Evolutionary conservation across 30 jellyfish, hydroid and myxozoan genomes (phyloP).

Genomic region (Mastigias papua): DNA sequence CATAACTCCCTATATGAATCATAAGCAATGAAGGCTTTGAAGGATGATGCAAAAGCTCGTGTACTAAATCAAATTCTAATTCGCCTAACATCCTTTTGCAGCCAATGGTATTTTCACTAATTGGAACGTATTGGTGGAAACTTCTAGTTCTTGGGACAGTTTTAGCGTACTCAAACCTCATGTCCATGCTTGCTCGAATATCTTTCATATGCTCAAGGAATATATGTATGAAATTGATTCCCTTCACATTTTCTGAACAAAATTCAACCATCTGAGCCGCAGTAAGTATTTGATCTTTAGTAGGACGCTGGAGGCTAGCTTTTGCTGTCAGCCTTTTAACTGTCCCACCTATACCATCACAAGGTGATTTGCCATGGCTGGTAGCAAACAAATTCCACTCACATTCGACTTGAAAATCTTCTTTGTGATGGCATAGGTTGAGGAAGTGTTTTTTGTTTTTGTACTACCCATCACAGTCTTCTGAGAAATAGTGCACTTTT

Average conservation of each 20-base stretch:
- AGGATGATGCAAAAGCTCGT: no score
- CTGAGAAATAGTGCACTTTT: constrained; percentile 61
- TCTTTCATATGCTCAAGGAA: constrained; percentile 27
- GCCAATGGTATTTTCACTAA: constrained; percentile 41
- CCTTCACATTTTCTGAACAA: constrained; percentile 58
- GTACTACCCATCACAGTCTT: constrained; percentile 77
- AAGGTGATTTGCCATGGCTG: constrained; percentile 86
- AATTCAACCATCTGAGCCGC: constrained; percentile 39
- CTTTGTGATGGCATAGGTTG: constrained; percentile 67
- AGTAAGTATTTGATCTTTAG: constrained; percentile 39
- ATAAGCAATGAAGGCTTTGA: not conserved
- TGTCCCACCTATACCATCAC: constrained; percentile 87
- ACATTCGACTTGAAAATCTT: constrained; percentile 69
- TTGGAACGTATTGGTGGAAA: constrained; percentile 60
- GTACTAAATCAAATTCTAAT: not conserved
- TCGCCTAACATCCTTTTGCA: not conserved
- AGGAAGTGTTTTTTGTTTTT: constrained; percentile 1
- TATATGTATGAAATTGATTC: constrained; percentile 55
- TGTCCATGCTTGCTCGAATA: constrained; percentile 24
- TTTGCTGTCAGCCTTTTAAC: constrained; percentile 69
- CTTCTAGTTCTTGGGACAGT: constrained; percentile 80
- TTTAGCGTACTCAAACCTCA: constrained; percentile 46
- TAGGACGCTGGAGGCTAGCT: constrained; percentile 72
- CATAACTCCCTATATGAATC: not conserved
- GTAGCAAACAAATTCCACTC: constrained; percentile 79